These are phyloP conservation scores for Aphrophora alni DNA, from an alignment of 2,888 invertebrate genomes.

Conservation along the genomic window DNA sequence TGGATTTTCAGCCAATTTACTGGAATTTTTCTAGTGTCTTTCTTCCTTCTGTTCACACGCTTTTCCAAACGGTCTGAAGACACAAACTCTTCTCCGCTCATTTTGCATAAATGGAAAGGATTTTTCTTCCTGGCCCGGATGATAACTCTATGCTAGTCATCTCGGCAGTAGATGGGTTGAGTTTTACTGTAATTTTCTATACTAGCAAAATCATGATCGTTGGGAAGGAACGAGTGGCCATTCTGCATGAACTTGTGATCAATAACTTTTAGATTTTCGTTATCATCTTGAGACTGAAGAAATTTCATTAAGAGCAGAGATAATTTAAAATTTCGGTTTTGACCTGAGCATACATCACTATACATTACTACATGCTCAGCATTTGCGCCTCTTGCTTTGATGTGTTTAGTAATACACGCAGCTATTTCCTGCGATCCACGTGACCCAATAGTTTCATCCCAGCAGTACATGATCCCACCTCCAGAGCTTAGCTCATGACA, in stretches of 20 bases:
- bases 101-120: constrained; percentile 12
- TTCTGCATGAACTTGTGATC: constrained; percentile 17
- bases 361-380: constrained; percentile 24
- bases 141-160: constrained; percentile 17
- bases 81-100: constrained; percentile 6
- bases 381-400: constrained; percentile 10
- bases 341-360: constrained; percentile 3
- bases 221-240: constrained; percentile 17
- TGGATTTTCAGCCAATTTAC: constrained; percentile 10
- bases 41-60: not conserved
- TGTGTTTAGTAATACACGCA: constrained; percentile 25
- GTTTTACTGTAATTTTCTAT: constrained; percentile 10
- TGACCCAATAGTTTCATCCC: constrained; percentile 24
- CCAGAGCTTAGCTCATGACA: constrained; percentile 11
- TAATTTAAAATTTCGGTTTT: not conserved
- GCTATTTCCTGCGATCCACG: constrained; percentile 29
- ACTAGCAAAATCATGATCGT: not conserved
- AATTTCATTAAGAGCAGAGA: not conserved
- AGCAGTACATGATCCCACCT: constrained; percentile 10
- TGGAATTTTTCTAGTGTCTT: not conserved
- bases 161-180: constrained; percentile 7
- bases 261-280: constrained; percentile 8
- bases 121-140: constrained; percentile 14
- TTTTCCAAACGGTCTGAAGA: constrained; percentile 9
- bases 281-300: not conserved